These are phyloP conservation scores for Hippolais icterina DNA, from an alignment of 2,113 vertebrate genomes.

Conservation along the genomic window DNA sequence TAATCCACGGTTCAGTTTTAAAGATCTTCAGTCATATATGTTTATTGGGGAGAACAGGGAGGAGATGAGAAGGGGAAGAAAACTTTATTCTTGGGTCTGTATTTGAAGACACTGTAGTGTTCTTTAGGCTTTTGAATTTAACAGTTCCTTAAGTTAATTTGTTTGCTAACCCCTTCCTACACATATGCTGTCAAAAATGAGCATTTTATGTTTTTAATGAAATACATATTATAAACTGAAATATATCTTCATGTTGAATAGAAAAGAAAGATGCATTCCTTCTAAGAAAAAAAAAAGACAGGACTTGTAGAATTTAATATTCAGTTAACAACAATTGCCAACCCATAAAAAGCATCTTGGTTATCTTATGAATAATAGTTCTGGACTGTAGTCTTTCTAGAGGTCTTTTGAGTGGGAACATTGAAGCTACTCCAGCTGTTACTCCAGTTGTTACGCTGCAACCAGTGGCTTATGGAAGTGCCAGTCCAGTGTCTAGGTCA, in stretches of 20 bases:
- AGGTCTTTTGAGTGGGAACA: constrained; percentile 13
- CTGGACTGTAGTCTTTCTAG: constrained; percentile 62
- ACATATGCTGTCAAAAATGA: neutral
- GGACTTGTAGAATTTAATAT: neutral
- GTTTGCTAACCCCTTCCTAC: neutral
- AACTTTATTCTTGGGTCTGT: neutral
- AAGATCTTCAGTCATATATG: neutral
- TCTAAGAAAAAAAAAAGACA: neutral
- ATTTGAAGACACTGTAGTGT: neutral
- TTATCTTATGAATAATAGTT: neutral
- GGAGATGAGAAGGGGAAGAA: neutral
- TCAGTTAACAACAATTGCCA: neutral
- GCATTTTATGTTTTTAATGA: neutral
- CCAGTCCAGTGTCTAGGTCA: constrained; percentile 8
- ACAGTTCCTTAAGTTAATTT: neutral
- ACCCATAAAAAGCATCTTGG: neutral
- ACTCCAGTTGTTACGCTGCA: neutral
- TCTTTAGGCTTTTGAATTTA: neutral
- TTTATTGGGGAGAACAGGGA: neutral
- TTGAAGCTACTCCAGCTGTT: neutral
- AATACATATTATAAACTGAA: neutral
- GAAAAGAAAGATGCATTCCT: neutral
- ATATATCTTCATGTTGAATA: neutral
- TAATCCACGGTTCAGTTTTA: neutral
- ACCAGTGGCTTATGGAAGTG: constrained; percentile 35